Percentiles rank a stretch among this genome's conserved stretches.
phyloP scores from a whole-genome alignment of 2,797 vertebrate genomes.

The Gadopsis marmoratus region DNA sequence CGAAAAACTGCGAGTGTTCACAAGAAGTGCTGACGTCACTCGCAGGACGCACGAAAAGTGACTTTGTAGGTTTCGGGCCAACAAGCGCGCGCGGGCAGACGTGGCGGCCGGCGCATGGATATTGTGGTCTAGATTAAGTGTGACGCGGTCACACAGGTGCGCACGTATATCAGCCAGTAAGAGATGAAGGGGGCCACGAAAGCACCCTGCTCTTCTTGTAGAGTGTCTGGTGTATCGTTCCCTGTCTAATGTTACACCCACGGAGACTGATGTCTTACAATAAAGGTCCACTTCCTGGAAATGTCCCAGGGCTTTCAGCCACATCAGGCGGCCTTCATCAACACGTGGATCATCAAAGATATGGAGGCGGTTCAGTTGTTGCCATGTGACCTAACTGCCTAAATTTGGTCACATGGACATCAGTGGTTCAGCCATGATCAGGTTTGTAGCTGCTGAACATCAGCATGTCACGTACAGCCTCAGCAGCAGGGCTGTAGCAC shows the following conservation, averaged over 20 bases:
- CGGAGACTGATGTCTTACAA: not conserved
- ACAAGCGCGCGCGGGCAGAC: not conserved
- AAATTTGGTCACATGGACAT: not conserved
- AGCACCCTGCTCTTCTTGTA: not conserved
- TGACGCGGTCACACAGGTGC: constrained; percentile 15
- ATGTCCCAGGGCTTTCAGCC: not conserved
- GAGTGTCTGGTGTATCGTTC: not conserved
- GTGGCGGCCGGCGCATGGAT: not conserved
- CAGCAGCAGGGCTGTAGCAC: no score
- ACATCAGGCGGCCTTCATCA: not conserved
- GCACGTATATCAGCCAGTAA: not conserved
- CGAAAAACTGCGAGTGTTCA: not conserved
- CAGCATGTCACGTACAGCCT: not conserved
- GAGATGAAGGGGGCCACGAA: not conserved
- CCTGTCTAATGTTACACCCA: not conserved
- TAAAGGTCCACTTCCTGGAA: not conserved
- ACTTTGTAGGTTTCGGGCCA: not conserved
- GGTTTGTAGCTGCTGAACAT: not conserved
- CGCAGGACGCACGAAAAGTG: not conserved
- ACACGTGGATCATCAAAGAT: not conserved
- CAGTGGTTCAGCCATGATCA: not conserved
- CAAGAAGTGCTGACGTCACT: no score
- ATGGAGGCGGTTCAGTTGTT: not conserved
- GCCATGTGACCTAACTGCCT: not conserved
- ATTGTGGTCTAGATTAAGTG: not conserved